These are phyloP conservation scores for Gryon sp. DNA, from an alignment of 1,140 invertebrate genomes.

Conservation along the genomic window DNA sequence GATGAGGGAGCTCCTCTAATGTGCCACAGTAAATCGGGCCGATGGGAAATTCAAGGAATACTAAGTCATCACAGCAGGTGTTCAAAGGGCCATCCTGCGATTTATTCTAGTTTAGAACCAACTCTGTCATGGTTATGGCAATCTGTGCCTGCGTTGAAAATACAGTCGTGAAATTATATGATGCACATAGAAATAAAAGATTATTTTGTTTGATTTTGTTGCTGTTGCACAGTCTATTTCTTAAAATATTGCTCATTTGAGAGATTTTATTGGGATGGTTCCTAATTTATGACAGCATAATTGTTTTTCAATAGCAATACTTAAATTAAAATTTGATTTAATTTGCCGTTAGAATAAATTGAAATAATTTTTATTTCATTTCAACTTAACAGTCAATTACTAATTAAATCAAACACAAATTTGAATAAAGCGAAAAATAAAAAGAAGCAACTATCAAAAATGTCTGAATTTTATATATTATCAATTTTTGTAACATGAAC, in stretches of 20 bases:
- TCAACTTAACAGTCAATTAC: too few species aligned
- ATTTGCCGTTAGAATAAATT: slow-evolving; percentile 2
- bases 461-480: slow-evolving; percentile 5
- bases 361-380: too few species aligned
- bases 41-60: slow-evolving; percentile 83
- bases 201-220: slow-evolving; percentile 15
- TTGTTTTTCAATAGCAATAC: slow-evolving; percentile 17
- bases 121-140: slow-evolving; percentile 74
- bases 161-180: slow-evolving; percentile 59
- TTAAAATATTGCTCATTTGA: slow-evolving; percentile 27
- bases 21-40: slow-evolving; percentile 80
- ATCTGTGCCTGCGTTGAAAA: slow-evolving; percentile 74
- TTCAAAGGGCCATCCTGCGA: slow-evolving; percentile 81
- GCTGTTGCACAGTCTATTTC: slow-evolving; percentile 19
- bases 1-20: slow-evolving; percentile 84
- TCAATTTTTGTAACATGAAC: slow-evolving; percentile 34
- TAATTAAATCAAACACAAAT: too few species aligned
- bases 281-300: slow-evolving; percentile 24
- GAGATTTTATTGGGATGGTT: slow-evolving; percentile 37
- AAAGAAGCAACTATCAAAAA: neutral
- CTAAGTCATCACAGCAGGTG: slow-evolving; percentile 82
- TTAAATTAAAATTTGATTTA: slow-evolving; percentile 9
- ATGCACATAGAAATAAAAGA: slow-evolving; percentile 3
- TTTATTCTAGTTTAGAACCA: slow-evolving; percentile 79
- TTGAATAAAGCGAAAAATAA: slow-evolving; percentile 9